These are phyloP conservation scores for Brachypterus glaber DNA, from an alignment of 2,888 invertebrate genomes.

Conservation along the genomic window DNA sequence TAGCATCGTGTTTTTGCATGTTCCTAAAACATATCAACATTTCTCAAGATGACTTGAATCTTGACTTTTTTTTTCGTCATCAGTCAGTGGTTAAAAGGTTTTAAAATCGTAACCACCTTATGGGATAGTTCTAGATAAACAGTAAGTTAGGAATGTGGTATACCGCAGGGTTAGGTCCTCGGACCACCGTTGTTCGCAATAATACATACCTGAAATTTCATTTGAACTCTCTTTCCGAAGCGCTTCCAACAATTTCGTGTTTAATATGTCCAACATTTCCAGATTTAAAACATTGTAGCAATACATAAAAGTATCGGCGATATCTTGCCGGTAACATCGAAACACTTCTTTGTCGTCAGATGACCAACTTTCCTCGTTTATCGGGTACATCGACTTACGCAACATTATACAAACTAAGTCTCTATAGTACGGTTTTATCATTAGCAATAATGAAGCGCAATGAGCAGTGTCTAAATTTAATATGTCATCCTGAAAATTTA, in stretches of 20 bases:
- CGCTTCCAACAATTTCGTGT: constrained; percentile 51
- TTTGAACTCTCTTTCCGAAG: constrained; percentile 39
- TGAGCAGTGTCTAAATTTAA: constrained; percentile 42
- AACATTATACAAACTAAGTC: constrained; percentile 67
- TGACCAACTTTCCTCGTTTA: constrained; percentile 46
- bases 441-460: constrained; percentile 43
- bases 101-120: too few species aligned
- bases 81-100: too few species aligned
- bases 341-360: constrained; percentile 78
- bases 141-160: too few species aligned
- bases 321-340: constrained; percentile 50
- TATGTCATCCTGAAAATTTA: constrained; percentile 59
- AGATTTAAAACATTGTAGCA: constrained; percentile 75
- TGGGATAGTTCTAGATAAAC: too few species aligned
- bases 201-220: too few species aligned
- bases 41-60: too few species aligned
- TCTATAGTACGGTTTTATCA: constrained; percentile 69
- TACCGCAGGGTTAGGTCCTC: too few species aligned
- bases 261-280: constrained; percentile 61
- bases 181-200: too few species aligned
- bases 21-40: too few species aligned
- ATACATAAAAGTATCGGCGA: constrained; percentile 53
- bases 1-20: too few species aligned
- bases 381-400: constrained; percentile 69
- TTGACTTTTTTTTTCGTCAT: too few species aligned